Evolutionary conservation across 1,140 invertebrate genomes (phyloP), one percentile per base, ranked within the genome.

Genomic region (Drosophila nannoptera): DNA sequence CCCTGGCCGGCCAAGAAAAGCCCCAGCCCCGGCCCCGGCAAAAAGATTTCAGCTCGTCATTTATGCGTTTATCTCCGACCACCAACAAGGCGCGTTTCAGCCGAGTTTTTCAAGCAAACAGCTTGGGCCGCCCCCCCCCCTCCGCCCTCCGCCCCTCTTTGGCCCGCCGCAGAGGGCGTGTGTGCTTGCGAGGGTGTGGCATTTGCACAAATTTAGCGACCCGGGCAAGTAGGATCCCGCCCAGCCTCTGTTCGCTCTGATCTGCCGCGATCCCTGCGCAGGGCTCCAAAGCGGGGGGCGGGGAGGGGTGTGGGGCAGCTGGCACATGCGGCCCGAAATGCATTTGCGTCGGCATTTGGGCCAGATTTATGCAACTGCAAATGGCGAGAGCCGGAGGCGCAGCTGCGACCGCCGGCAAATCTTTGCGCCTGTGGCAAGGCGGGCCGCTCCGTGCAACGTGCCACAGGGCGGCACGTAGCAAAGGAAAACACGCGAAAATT

Each of bases 1-100:
- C 65, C 77, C 53, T 45, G 53, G 59, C 35, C 54, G 33, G 52
- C 46, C 45, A 63, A 49, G 54, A 74, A 59, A 70, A 56, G 66
- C 22, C 22, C 22, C 22, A 22, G 22, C 22, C 22, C 22, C 22
- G 22, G 54, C 60, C 45, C 56, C 59, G 64, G 78, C 70, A 80
- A 81, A 75, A 77, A 86, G 81, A 86, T 84, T 84, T 84, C 66
- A 84, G 77, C 81, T 84, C 81, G 81, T 84, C 81, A 84, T 84
- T 84, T 84, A 84, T 84, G 81, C 81, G 81, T 84, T 84, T 84
- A 84, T 84, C 81, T 84, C 63, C 69, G 70, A 61, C 76, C 80
- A 69, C 69, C 80, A 80, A 78, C 78, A 84, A 78, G 49, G 75
- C 69, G 73, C 72, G 69, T 12, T 58, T 64, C 78, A 75, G 71